phyloP scores from a whole-genome alignment of 2,888 invertebrate genomes.

The Drosophila planitibia region DNA sequence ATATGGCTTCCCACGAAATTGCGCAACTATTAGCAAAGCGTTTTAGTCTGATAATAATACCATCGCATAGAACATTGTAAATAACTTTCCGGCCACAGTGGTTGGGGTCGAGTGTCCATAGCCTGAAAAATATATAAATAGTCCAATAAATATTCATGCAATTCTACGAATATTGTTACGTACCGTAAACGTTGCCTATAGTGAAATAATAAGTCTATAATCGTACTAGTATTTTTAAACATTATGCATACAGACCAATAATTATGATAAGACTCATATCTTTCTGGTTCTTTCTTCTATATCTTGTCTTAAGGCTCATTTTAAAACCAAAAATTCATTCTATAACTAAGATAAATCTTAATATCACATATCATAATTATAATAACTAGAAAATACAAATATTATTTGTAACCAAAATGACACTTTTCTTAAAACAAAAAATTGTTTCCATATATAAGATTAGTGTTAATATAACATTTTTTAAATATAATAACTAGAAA shows the following conservation, averaged over 20 bases:
- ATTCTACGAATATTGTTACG: not conserved
- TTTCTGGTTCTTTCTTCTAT: not conserved
- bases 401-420: too few relatives aligned
- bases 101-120: conserved; percentile 96
- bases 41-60: conserved; percentile 84
- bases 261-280: not conserved
- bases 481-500: not conserved
- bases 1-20: not conserved
- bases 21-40: not conserved
- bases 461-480: not conserved
- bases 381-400: not conserved
- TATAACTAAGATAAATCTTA: not conserved
- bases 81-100: conserved; percentile 97
- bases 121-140: conserved; percentile 31
- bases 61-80: conserved; percentile 98
- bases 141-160: not conserved
- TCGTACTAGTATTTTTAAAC: not conserved
- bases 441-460: not conserved
- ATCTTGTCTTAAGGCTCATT: not conserved
- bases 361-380: not conserved
- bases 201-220: not conserved
- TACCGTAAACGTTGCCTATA: not conserved
- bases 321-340: not conserved
- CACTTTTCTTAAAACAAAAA: not conserved
- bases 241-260: not conserved